Base-by-base conservation (phyloP, 2,797 vertebrate species). In the Manis javanica region DNA sequence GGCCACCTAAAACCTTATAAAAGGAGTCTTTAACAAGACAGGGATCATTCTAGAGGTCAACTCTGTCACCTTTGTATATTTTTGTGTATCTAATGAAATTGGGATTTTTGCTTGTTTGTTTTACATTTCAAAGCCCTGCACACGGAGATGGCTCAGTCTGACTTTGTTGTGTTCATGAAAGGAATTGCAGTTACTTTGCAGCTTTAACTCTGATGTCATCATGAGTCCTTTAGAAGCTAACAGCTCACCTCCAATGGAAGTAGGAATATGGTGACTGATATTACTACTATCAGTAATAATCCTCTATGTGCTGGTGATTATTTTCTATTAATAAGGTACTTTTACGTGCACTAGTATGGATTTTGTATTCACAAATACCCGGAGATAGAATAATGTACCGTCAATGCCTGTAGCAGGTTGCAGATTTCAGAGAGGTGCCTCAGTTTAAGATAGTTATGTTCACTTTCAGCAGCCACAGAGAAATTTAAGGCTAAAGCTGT, bases 401-500 rank as follows among this genome's bases (percentile, higher is more conserved):
- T 39, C 34, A 7, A 10, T 34, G 3, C 61, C 90, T 63, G 5
- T 18, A 57, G 87, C 90, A 95, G 66, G 82, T 66, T 2, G 4
- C 21, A 3, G 13, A 82, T 24, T 86, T 14, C 49, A 51, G 34
- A 87, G 8, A n/a, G 23, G 2, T 24, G 39, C 61, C 90, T 72
- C 31, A 13, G 1, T 5, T 59, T n/a, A 34, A 37, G 68, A 31
- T 13, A 66, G 5, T 26, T 53, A 6, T 68, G 78, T 66, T 72
- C 63, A 1, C 75, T 84, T 78, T 83, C 68, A 11, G 66, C 26
- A 68, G 69, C 53, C 63, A 31, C 31, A 42, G 91, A 49, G 82
- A 72, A 82, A 24, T 69, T 21, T 42, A 93, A 87, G 34, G 92
- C 96, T 42, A 87, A 66, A 42, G 14, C 86, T 96, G 77, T 89